A percentile compares a stretch with the other conserved stretches of the same genome.
Evolutionary conservation across 1,140 invertebrate species (phyloP).

Genomic region (Ips typographus): DNA sequence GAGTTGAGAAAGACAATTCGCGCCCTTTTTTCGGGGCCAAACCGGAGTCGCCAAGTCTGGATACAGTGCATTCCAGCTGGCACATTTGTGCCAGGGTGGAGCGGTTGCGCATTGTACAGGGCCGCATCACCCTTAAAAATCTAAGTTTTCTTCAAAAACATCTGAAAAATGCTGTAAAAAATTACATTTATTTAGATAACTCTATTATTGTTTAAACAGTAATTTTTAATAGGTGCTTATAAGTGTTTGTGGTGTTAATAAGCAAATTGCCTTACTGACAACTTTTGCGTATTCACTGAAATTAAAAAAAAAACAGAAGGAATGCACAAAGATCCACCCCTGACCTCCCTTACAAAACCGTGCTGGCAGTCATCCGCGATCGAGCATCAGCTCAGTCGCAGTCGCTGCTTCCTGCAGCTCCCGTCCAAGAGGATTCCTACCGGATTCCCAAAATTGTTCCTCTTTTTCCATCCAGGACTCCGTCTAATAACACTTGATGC

Average conservation of each 20-base stretch:
- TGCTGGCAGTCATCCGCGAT: slow-evolving; percentile 21
- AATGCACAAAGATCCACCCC: not conserved
- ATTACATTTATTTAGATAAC: too few species aligned
- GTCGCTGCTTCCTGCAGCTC: slow-evolving; percentile 25
- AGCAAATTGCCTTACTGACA: too few species aligned
- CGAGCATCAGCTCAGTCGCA: slow-evolving; percentile 33
- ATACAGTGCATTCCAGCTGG: slow-evolving; percentile 17
- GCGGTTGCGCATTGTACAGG: slow-evolving; percentile 24
- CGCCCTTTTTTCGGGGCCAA: slow-evolving; percentile 6
- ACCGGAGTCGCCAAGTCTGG: slow-evolving; percentile 13
- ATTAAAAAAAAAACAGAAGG: not conserved
- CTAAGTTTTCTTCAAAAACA: too few species aligned
- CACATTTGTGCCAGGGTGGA: slow-evolving; percentile 16
- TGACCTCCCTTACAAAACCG: slow-evolving; percentile 4
- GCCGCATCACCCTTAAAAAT: not conserved
- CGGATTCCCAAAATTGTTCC: not conserved
- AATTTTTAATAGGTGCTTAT: too few species aligned
- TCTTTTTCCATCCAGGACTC: not conserved
- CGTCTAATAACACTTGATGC: not conserved
- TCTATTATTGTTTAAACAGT: too few species aligned
- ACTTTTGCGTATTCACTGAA: too few species aligned
- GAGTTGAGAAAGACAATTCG: not conserved
- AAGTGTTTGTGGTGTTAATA: too few species aligned
- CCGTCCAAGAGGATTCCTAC: slow-evolving; percentile 10
- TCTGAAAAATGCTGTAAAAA: too few species aligned